Evolutionary conservation across 2,888 invertebrate species (phyloP), one percentile per base, ranked within the genome.

Genomic region (Epirrhoe tristata): DNA sequence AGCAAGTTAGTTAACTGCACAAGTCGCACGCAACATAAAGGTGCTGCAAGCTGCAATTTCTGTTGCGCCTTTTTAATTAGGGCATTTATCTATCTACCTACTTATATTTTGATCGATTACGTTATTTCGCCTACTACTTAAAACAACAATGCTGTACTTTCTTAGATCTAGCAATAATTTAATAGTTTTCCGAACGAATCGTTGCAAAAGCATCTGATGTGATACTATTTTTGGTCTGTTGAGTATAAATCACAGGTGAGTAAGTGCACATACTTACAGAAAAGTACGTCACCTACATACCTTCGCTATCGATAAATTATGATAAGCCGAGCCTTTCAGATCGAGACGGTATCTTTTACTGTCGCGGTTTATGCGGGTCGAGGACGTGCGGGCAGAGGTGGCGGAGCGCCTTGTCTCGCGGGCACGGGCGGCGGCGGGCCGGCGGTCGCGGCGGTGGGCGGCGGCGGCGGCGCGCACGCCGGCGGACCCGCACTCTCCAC

Each of bases 321-420:
- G 36, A 8, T 43, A 60, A 31, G 59, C 52, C 16, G 32, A 24
- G 52, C 46, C 16, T 55, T 55, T 56, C 31, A 62, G 17, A 52
- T 51, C 34, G 57, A 52, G 56, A 63, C 5, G 14, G 31, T 10
- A 51, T 16, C 52, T 6, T 43, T 39, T 10, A 32, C 3, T 34
- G 52, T 39, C 8, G 17, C 3, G 24, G 52, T 65, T 81, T 77
- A 80, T 34, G 76, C 71, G 55, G 90, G 92, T 73, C 89, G 85
- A 31, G 95, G 95, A 62, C 96, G 93, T 48, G 96, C 95, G 4
- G 96, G 96, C 72, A 96, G 86, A 0, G 96, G 96, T 17, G 96
- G 96, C 6, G 96, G 96, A 14, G 94, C 94, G 5, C 94, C 92
- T 62, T 94, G 94, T 66, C 95, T 88, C 0, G 85, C 36, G 95